These are phyloP conservation scores for Rynchops niger DNA, from an alignment of 2,113 vertebrate genomes.

Conservation along the genomic window DNA sequence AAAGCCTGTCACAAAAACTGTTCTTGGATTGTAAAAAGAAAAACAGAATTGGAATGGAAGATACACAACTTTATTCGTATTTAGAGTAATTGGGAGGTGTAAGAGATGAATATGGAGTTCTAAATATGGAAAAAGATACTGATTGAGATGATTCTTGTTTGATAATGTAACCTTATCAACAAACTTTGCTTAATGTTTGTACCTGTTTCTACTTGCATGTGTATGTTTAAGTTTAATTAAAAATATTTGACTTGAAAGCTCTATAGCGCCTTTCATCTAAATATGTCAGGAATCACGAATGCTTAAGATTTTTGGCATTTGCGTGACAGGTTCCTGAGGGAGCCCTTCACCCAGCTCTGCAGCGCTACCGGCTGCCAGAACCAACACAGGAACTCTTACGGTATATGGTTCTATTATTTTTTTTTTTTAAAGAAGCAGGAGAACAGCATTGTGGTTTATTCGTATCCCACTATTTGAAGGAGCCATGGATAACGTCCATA, in stretches of 20 bases:
- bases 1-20: background rate
- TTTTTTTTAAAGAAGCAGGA: background rate
- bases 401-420: rapidly evolving
- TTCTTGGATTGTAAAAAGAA: background rate
- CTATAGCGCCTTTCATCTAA: slow-evolving; percentile 57
- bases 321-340: background rate
- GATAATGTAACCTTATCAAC: slow-evolving; percentile 21
- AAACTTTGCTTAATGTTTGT: slow-evolving; percentile 37
- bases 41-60: background rate
- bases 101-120: background rate
- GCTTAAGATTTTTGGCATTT: background rate
- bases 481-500: rapidly evolving
- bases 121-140: background rate
- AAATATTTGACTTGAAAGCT: slow-evolving; percentile 57
- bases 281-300: background rate
- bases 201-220: slow-evolving; percentile 42
- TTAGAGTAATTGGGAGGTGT: background rate
- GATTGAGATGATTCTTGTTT: background rate
- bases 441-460: background rate
- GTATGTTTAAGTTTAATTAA: slow-evolving; percentile 65
- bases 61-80: background rate
- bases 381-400: background rate
- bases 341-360: background rate
- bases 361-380: background rate
- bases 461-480: background rate